phyloP scores from a whole-genome alignment of 1,140 invertebrate genomes.

The Diabrotica undecimpunctata region DNA sequence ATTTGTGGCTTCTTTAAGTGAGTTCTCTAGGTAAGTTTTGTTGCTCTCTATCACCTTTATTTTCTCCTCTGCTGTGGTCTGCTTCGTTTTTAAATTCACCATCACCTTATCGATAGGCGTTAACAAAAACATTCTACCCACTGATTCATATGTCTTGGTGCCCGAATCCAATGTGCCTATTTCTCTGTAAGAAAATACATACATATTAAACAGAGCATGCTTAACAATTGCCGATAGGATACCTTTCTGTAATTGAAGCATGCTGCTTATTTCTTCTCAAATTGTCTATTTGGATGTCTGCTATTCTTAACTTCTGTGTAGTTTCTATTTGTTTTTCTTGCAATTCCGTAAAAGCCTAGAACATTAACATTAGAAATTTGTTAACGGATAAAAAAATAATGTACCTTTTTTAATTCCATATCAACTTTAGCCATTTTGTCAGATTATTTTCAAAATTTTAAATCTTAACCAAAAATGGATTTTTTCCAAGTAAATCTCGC shows the following conservation, averaged over 20 bases:
- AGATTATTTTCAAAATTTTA: not conserved
- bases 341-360: conserved; percentile 75
- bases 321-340: conserved; percentile 81
- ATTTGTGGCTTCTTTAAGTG: conserved; percentile 79
- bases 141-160: conserved; percentile 62
- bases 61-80: conserved; percentile 62
- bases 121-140: conserved; percentile 81
- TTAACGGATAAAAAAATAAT: conserved; percentile 12
- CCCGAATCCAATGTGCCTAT: conserved; percentile 36
- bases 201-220: conserved; percentile 1
- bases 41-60: conserved; percentile 70
- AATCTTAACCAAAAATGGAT: not conserved
- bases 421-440: conserved; percentile 45
- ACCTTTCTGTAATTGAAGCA: conserved; percentile 67
- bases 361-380: conserved; percentile 16
- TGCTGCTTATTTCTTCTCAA: conserved; percentile 66
- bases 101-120: conserved; percentile 65
- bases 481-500: not conserved
- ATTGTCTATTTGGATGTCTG: conserved; percentile 74
- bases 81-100: conserved; percentile 59
- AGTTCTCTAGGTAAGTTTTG: conserved; percentile 73
- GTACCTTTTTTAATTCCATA: conserved; percentile 46
- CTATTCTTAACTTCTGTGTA: conserved; percentile 72
- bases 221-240: conserved; percentile 3
- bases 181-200: conserved; percentile 40